Base-by-base conservation (phyloP, 2,113 vertebrate species). In the Myrmecobius fasciatus region DNA sequence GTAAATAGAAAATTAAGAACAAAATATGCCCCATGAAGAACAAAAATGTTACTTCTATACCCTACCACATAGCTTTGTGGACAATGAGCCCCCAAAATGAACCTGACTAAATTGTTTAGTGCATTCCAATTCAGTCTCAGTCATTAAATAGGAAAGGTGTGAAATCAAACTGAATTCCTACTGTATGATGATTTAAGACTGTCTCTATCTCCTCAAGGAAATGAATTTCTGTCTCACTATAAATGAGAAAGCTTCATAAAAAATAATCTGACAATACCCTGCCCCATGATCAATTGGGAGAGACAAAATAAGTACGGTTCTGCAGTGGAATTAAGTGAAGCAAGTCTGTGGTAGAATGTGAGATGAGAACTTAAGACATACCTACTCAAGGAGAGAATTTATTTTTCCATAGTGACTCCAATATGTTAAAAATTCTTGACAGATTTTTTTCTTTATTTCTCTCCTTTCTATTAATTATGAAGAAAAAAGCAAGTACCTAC, bases 361-460 rank as follows among this genome's bases (percentile, higher is more conserved):
- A 43, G n/a, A 83, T 83, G 36, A 2, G 67, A 83, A 43, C 43
- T 43, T 83, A 22, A 67, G 36, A 75, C 36, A 75, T 20, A 36
- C 67, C 67, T 83, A 20, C n/a, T 43, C 20, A 83, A 83, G 36
- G n/a, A 43, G 67, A 83, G 36, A 83, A 43, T 83, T 43, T 43
- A 83, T 43, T 43, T 43, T 83, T 83, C 36, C 36, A 43, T 75
- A 75, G 67, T 20, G 17, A 6, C 67, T 75, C 67, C 25, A 89
- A 11, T 28, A 75, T 95, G 25, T 91, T 54, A 20, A 96, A 54
- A 92, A 95, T 48, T 0, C 26, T 51, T 93, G 67, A 47, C 88
- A n/a, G 5, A 31, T 60, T 56, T 96, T 96, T 26, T 97, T 91
- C 47, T 75, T 20, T 6, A 49, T 93, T 96, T 93, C 43, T 53